Base-by-base conservation (phyloP, 1,140 invertebrate species). In the Lepidostoma basale region DNA sequence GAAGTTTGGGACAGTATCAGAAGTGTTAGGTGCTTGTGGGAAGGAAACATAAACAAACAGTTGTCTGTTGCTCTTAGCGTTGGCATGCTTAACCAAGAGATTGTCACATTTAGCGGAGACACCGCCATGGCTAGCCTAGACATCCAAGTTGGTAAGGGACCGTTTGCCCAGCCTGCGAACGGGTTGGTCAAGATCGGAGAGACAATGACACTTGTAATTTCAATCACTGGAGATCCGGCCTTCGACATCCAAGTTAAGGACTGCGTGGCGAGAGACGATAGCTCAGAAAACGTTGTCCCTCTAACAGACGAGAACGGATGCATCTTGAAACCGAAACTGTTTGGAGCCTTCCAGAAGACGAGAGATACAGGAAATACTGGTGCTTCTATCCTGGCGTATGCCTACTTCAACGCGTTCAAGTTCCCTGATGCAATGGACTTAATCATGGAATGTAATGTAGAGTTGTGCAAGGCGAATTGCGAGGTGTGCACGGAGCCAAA, bases 401-500 rank as follows among this genome's bases (percentile, higher is more conserved):
- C 92, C 0, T 91, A 86, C 79, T 90, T 95, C 78, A 90, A 91
- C 77, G 92, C 92, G 0, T 94, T 95, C 78, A 94, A 94, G 79
- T 95, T 95, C 79, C 93, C 93, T 0, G 92, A 95, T 75, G 87
- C 90, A 22, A 92, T 94, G 88, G 92, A 95, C 74, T 81, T 95
- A 9, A 89, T 89, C 67, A 87, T 95, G 33, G 91, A 93, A 74
- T 95, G 93, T 74, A 92, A 93, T 65, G 88, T 95, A 0, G 91
- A 94, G 74, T 79, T 95, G 0, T 94, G 92, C 73, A 94, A 94
- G 80, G 89, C 87, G 10, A 87, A 90, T 68, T 94, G 92, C 73
- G 87, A 91, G 47, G 85, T 88, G 10, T 93, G 91, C 74, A 86
- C 88, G 0, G 85, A 90, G 69, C 79, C 85, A 22, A 85, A 88